Evolutionary conservation across 53 echinoderm and acorn worm genomes (phyloP).

Genomic region (Mesocentrotus franciscanus): DNA sequence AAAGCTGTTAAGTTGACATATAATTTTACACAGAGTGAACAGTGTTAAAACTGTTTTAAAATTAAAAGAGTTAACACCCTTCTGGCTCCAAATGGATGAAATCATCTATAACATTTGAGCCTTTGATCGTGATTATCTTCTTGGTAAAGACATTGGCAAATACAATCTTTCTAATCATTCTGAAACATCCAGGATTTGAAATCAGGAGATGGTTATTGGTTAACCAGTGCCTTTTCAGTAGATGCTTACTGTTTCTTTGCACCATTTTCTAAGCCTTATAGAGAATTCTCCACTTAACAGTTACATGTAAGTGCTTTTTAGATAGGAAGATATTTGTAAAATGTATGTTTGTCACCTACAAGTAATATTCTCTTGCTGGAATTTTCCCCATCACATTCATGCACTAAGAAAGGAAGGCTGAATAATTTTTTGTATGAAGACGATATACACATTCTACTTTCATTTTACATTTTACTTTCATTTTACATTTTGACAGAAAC

Average conservation of each 20-base stretch:
- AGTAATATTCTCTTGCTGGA: conserved; percentile 27
- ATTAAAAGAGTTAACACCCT: no score
- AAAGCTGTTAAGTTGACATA: no score
- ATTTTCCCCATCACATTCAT: not conserved
- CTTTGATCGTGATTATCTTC: not conserved
- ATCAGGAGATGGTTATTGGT: not conserved
- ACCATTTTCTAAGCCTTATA: conserved; percentile 3
- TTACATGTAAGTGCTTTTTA: not conserved
- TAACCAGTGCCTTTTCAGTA: conserved; percentile 26
- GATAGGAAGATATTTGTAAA: not conserved
- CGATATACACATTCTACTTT: not conserved
- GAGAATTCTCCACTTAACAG: not conserved
- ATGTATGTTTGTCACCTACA: conserved; percentile 16
- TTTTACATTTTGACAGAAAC: not conserved
- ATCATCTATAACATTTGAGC: no score
- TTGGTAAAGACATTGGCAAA: not conserved
- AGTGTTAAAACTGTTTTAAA: no score
- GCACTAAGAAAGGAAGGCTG: conserved; percentile 9
- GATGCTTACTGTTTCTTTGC: not conserved
- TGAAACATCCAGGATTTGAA: not conserved
- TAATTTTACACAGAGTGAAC: no score
- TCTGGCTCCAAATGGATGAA: no score
- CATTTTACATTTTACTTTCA: not conserved
- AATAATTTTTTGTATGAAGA: not conserved
- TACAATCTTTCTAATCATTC: not conserved